These are phyloP conservation scores for Macropus fuliginosus DNA, from an alignment of 2,797 vertebrate species.

Conservation along the genomic window DNA sequence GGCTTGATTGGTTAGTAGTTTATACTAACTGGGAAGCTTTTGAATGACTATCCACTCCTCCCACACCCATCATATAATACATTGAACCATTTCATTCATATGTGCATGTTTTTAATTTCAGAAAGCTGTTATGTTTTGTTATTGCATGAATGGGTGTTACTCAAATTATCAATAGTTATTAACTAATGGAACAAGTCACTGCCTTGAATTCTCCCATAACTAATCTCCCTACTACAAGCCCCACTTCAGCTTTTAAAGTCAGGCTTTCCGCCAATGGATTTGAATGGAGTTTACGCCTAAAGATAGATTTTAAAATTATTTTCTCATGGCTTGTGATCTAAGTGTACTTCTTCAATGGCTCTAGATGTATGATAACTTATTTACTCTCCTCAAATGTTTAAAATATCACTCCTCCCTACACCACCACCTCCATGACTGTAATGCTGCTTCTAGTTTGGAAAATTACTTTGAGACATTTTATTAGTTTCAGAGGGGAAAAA, in stretches of 20 bases:
- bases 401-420: not conserved
- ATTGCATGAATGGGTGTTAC: conserved; percentile 67
- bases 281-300: not conserved
- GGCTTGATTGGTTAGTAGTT: conserved; percentile 69
- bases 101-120: conserved; percentile 70
- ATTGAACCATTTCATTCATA: conserved; percentile 68
- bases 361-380: not conserved
- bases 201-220: not conserved
- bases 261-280: not conserved
- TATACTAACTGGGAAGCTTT: conserved; percentile 67
- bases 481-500: conserved; percentile 63
- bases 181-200: conserved; percentile 70
- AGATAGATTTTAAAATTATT: not conserved
- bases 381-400: not conserved
- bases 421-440: conserved; percentile 29
- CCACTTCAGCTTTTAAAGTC: not conserved
- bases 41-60: conserved; percentile 62
- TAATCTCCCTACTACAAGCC: not conserved
- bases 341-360: not conserved
- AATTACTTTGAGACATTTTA: conserved; percentile 53
- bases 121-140: conserved; percentile 72
- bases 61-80: conserved; percentile 52
- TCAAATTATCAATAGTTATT: conserved; percentile 59
- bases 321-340: conserved; percentile 14
- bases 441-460: conserved; percentile 60